Percentiles rank a stretch among this genome's conserved stretches.
phyloP scores from a whole-genome alignment of 2,888 invertebrate genomes.

The Agrochola lota region DNA sequence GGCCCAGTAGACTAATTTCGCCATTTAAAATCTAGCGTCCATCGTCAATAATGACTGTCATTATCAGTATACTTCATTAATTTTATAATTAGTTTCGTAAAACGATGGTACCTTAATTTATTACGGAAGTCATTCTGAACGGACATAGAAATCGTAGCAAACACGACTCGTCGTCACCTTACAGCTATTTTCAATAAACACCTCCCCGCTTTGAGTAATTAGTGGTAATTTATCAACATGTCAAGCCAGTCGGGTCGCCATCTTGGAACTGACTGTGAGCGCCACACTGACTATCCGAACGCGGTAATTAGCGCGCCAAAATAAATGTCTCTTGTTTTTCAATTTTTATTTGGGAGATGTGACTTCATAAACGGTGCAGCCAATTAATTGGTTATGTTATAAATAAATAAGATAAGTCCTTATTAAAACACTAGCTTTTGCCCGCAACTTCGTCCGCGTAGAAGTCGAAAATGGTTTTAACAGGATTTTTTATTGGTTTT shows the following conservation, averaged over 20 bases:
- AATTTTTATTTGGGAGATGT: slow-evolving; percentile 26
- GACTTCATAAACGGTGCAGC: slow-evolving; percentile 23
- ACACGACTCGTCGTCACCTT: slow-evolving; percentile 83
- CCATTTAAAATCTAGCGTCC: slow-evolving; percentile 1
- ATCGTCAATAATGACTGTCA: background rate
- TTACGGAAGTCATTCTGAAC: slow-evolving; percentile 68
- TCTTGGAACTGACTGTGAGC: slow-evolving; percentile 55
- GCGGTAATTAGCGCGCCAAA: slow-evolving; percentile 84
- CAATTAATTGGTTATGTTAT: slow-evolving; percentile 33
- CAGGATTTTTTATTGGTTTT: too few relatives aligned
- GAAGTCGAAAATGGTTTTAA: too few relatives aligned
- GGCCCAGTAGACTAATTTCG: slow-evolving; percentile 19
- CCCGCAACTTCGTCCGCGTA: too few relatives aligned
- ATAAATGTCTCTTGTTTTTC: slow-evolving; percentile 73
- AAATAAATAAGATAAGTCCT: background rate
- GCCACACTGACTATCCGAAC: slow-evolving; percentile 66
- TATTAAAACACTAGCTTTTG: background rate
- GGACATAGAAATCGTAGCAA: slow-evolving; percentile 76
- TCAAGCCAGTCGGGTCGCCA: slow-evolving; percentile 75
- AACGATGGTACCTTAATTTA: slow-evolving; percentile 49
- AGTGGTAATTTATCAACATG: slow-evolving; percentile 88
- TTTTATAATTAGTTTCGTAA: slow-evolving; percentile 43
- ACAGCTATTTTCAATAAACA: slow-evolving; percentile 88
- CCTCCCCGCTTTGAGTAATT: slow-evolving; percentile 86
- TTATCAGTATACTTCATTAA: slow-evolving; percentile 16